Evolutionary conservation across 1,140 invertebrate genomes (phyloP).

Genomic region (Drosophila saltans): DNA sequence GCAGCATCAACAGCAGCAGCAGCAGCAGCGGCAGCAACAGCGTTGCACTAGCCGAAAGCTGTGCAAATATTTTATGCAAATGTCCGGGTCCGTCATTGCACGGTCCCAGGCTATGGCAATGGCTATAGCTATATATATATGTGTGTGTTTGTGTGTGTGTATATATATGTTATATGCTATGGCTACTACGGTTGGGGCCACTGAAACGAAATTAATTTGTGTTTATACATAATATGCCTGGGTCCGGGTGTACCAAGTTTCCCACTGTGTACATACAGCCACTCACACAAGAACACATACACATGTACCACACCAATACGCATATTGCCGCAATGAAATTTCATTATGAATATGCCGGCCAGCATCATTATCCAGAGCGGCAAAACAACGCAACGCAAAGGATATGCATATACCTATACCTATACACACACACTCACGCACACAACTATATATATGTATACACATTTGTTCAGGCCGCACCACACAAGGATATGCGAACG

Average conservation of each 20-base stretch:
- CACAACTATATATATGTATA: neutral
- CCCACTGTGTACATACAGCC: slow-evolving; percentile 41
- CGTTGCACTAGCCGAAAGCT: slow-evolving; percentile 76
- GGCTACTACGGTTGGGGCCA: slow-evolving; percentile 76
- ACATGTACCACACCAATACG: slow-evolving; percentile 4
- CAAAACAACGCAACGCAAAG: slow-evolving; percentile 78
- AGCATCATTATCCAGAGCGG: slow-evolving; percentile 79
- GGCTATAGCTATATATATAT: slow-evolving; percentile 26
- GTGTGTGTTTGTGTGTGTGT: no score
- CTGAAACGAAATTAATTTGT: slow-evolving; percentile 83
- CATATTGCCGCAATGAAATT: slow-evolving; percentile 73
- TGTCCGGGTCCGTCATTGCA: slow-evolving; percentile 73
- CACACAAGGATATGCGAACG: slow-evolving; percentile 68
- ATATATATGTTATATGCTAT: slow-evolving; percentile 28
- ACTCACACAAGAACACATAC: slow-evolving; percentile 18
- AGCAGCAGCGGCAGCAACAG: slow-evolving; percentile 41
- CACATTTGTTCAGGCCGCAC: slow-evolving; percentile 4
- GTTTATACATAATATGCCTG: slow-evolving; percentile 83
- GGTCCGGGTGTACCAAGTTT: slow-evolving; percentile 50
- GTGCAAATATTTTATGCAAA: slow-evolving; percentile 83
- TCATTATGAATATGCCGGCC: slow-evolving; percentile 80
- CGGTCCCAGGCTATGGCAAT: slow-evolving; percentile 39
- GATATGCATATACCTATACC: slow-evolving; percentile 62
- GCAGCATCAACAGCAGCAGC: slow-evolving; percentile 13
- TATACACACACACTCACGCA: slow-evolving; percentile 6